These are phyloP conservation scores for Macrophya annulata DNA, from an alignment of 2,888 invertebrate species.

Conservation along the genomic window DNA sequence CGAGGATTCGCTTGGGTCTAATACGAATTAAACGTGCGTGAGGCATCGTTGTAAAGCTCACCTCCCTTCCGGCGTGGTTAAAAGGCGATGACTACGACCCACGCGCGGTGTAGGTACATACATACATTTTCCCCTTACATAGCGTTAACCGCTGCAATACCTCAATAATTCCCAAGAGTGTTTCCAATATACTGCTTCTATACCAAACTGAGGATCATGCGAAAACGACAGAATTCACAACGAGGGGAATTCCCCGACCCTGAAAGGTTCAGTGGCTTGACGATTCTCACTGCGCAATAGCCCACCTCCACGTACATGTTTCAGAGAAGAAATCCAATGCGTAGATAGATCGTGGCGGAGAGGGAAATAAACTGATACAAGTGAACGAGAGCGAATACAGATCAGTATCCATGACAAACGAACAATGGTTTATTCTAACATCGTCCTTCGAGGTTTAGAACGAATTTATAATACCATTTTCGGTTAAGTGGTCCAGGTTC, in stretches of 20 bases:
- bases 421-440: not conserved
- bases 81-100: constrained; percentile 40
- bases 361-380: constrained; percentile 22
- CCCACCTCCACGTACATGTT: not conserved
- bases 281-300: constrained; percentile 6
- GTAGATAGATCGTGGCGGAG: not conserved
- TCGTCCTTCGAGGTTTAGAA: not conserved
- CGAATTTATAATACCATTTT: not conserved
- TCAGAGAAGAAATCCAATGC: constrained; percentile 4
- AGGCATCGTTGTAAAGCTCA: constrained; percentile 22
- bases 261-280: constrained; percentile 11
- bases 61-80: not conserved
- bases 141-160: constrained; percentile 43
- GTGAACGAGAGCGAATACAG: not conserved
- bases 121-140: constrained; percentile 22
- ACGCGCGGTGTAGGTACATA: not conserved
- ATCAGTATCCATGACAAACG: not conserved
- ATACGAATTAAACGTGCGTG: constrained; percentile 52
- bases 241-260: constrained; percentile 1
- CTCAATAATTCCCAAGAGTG: constrained; percentile 35
- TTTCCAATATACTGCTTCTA: constrained; percentile 20
- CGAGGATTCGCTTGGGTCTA: constrained; percentile 25
- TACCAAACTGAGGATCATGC: constrained; percentile 1
- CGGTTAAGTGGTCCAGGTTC: not conserved
- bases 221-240: constrained; percentile 4